A percentile compares a stretch with the other conserved stretches of the same genome.
Evolutionary conservation across 2,113 vertebrate genomes (phyloP).

Genomic region (Sylvicapra grimmia): DNA sequence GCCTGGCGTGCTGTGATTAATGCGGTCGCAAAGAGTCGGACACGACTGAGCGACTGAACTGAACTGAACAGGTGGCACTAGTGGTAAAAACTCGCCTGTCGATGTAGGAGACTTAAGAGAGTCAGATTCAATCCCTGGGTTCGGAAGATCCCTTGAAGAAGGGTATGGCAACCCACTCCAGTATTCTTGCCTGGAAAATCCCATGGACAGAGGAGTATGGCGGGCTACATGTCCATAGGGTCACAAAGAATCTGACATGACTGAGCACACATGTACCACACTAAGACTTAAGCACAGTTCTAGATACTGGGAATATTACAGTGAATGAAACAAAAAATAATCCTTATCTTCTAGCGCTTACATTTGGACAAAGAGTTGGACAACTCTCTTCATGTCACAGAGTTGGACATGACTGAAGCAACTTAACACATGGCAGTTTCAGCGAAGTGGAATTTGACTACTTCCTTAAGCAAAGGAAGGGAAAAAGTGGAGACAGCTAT

Average conservation of each 20-base stretch:
- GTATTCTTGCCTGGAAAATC: background rate
- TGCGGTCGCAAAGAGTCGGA: no score
- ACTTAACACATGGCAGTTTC: background rate
- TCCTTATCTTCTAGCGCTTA: background rate
- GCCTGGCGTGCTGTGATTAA: no score
- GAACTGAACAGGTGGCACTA: background rate
- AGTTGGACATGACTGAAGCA: background rate
- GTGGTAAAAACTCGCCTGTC: background rate
- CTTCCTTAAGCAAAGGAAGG: background rate
- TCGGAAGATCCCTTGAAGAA: background rate
- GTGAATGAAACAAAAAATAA: background rate
- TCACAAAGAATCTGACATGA: background rate
- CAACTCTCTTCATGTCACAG: background rate
- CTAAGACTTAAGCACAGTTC: background rate
- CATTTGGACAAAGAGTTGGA: background rate
- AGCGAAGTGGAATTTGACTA: background rate
- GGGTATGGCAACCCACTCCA: background rate
- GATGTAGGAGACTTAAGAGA: background rate
- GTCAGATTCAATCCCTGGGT: background rate
- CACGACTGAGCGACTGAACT: no score
- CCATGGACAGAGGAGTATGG: background rate
- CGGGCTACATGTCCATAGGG: accelerated
- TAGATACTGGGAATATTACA: background rate
- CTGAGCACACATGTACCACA: background rate
- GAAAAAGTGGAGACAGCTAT: background rate